phyloP scores from a whole-genome alignment of 2,888 invertebrate species.

The Mechanitis mazaeus region DNA sequence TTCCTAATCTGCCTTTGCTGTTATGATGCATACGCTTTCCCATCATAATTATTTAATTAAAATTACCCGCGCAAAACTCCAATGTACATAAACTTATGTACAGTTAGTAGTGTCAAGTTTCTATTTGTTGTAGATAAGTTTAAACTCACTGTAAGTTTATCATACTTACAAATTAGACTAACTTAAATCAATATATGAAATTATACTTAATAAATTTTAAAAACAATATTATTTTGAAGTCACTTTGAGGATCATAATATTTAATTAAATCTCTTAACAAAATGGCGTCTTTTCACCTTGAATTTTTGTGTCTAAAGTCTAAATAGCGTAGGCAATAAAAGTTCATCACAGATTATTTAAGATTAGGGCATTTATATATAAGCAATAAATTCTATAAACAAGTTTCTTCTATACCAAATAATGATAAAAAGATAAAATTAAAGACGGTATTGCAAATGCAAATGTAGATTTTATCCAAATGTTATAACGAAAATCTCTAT shows the following conservation, averaged over 20 bases:
- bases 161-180: neutral
- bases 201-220: neutral
- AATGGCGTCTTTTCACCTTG: constrained; percentile 17
- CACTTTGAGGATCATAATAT: neutral
- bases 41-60: constrained; percentile 57
- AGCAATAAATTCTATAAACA: too few relatives aligned
- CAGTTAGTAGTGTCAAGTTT: constrained; percentile 24
- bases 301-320: constrained; percentile 10
- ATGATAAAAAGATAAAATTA: too few relatives aligned
- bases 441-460: too few relatives aligned
- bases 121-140: constrained; percentile 6
- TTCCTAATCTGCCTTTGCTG: constrained; percentile 68
- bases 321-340: too few relatives aligned
- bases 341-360: too few relatives aligned
- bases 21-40: constrained; percentile 74
- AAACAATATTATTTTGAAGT: constrained; percentile 1
- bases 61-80: constrained; percentile 58
- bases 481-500: too few relatives aligned
- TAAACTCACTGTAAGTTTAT: neutral
- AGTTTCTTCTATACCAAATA: too few relatives aligned
- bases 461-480: too few relatives aligned
- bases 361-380: too few relatives aligned
- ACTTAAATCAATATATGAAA: neutral
- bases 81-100: constrained; percentile 36
- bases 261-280: constrained; percentile 13